These are phyloP conservation scores for Bombus picipes DNA, from an alignment of 1,140 invertebrate genomes.

Conservation along the genomic window DNA sequence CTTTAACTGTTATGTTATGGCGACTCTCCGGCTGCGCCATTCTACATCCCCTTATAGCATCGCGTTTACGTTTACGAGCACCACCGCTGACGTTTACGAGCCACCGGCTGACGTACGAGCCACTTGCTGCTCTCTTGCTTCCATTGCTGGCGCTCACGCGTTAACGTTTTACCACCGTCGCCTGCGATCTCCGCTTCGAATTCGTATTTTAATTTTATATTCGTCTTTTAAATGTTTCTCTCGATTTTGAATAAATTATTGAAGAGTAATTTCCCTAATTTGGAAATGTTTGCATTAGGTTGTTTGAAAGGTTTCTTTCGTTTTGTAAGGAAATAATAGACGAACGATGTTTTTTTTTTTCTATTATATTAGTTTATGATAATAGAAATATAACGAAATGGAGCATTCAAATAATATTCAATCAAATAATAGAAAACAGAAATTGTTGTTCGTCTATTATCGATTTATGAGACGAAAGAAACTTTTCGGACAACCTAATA, in stretches of 20 bases:
- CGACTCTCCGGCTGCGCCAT: constrained; percentile 75
- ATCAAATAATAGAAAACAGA: too few relatives aligned
- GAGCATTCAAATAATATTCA: too few relatives aligned
- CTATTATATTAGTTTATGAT: too few relatives aligned
- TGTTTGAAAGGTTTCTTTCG: too few relatives aligned
- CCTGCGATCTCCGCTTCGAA: constrained; percentile 44
- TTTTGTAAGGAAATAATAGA: too few relatives aligned
- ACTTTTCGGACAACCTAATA: too few relatives aligned
- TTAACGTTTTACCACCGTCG: constrained; percentile 66
- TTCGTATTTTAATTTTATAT: constrained; percentile 58
- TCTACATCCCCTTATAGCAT: constrained; percentile 83
- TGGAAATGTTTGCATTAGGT: too few relatives aligned
- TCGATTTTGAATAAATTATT: background rate
- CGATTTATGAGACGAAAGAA: too few relatives aligned
- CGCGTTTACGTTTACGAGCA: constrained; percentile 84
- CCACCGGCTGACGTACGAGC: constrained; percentile 84
- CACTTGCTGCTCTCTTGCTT: constrained; percentile 81
- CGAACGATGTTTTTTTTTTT: too few relatives aligned
- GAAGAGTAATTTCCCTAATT: background rate
- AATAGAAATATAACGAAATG: too few relatives aligned
- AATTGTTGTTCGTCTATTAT: too few relatives aligned
- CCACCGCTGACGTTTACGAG: constrained; percentile 83
- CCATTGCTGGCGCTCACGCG: constrained; percentile 59
- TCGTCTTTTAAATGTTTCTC: background rate
- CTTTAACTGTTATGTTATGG: constrained; percentile 80